Conservation (phyloP, 2,888 invertebrate species). For the Ariolimax columbianus region DNA sequence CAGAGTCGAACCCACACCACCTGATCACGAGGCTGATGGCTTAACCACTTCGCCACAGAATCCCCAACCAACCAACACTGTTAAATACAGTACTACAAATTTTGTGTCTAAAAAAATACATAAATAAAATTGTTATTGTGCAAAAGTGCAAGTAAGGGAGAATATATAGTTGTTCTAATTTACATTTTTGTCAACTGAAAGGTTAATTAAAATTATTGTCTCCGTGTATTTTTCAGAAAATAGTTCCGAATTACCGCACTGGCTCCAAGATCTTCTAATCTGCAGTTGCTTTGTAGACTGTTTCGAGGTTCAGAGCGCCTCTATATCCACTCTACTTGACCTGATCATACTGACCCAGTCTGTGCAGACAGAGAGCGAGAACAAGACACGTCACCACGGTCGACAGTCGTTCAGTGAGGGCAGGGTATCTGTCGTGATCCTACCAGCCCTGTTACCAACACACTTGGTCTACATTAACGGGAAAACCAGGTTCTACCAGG, state of each 20-base stretch:
- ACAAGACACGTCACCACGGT: slow-evolving; percentile 55
- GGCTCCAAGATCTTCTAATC: slow-evolving; percentile 86
- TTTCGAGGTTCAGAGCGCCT: slow-evolving; percentile 81
- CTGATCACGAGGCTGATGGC: no score
- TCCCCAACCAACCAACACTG: no score
- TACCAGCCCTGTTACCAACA: slow-evolving; percentile 84
- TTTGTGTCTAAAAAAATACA: no score
- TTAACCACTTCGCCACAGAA: no score
- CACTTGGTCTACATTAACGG: slow-evolving; percentile 85
- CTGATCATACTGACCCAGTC: slow-evolving; percentile 84
- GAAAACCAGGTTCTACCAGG: slow-evolving; percentile 85
- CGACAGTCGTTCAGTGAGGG: slow-evolving; percentile 58
- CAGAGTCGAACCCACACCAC: no score
- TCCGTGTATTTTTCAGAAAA: slow-evolving; percentile 75
- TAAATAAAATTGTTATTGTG: no score
- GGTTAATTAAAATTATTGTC: no score
- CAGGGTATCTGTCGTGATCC: slow-evolving; percentile 84
- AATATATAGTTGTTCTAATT: no score
- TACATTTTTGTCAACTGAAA: no score
- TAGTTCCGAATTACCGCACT: slow-evolving; percentile 79
- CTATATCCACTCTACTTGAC: slow-evolving; percentile 87
- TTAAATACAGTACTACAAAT: no score
- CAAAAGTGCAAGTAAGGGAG: no score
- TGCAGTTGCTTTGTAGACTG: slow-evolving; percentile 84
- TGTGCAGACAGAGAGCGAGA: slow-evolving; percentile 68